Percentiles rank a stretch among this genome's conserved stretches.
phyloP scores from a whole-genome alignment of 1,140 invertebrate genomes.

The Odontomachus brunneus region DNA sequence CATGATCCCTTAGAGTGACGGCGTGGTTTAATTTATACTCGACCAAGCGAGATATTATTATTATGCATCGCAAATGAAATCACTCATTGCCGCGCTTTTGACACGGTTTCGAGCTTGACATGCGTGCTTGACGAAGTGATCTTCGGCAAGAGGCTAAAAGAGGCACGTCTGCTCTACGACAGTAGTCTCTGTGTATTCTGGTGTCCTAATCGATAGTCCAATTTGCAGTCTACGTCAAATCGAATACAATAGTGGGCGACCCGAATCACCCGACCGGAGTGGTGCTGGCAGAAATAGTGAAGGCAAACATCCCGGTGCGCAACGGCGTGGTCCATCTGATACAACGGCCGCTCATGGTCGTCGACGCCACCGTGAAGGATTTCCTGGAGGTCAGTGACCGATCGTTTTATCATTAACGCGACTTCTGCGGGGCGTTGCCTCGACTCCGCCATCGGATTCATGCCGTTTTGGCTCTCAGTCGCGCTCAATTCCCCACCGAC shows the following conservation, averaged over 20 bases:
- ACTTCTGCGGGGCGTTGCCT: not conserved
- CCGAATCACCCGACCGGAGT: slow-evolving; percentile 91
- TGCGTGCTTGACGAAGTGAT: not conserved
- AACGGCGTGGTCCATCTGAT: slow-evolving; percentile 97
- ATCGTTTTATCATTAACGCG: slow-evolving; percentile 24
- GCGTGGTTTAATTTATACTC: not conserved
- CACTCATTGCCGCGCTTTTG: not conserved
- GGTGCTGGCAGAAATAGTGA: slow-evolving; percentile 94
- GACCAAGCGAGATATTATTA: not conserved
- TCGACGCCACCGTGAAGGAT: slow-evolving; percentile 93
- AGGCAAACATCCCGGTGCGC: slow-evolving; percentile 96
- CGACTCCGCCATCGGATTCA: not conserved
- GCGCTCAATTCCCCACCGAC: no score
- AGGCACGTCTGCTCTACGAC: no score
- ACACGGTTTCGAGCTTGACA: no score
- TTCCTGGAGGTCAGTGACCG: slow-evolving; percentile 91
- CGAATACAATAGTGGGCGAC: slow-evolving; percentile 93
- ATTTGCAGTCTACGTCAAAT: slow-evolving; percentile 93
- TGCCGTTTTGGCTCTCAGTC: not conserved
- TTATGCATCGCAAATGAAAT: not conserved
- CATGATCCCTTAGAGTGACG: not conserved
- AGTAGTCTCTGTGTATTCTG: not conserved
- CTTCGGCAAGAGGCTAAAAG: no score
- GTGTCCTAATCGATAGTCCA: slow-evolving; percentile 48
- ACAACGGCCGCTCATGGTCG: slow-evolving; percentile 94